phyloP scores from a whole-genome alignment of 2,113 vertebrate genomes.

The Phaethon lepturus region DNA sequence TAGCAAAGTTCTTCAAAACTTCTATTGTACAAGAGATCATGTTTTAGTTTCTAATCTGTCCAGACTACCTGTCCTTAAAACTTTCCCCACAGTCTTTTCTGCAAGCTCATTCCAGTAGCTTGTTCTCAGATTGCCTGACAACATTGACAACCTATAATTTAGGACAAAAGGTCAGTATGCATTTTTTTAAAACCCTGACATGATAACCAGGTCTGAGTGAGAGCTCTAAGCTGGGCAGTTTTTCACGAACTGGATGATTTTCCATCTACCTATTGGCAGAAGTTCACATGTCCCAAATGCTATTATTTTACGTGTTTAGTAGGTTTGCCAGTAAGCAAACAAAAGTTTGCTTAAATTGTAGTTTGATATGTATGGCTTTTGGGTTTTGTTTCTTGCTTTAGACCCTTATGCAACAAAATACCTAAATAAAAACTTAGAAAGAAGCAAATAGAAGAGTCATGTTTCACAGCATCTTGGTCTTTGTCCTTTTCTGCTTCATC shows the following conservation, averaged over 20 bases:
- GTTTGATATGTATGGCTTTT: background rate
- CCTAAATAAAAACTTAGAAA: background rate
- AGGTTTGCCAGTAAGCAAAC: background rate
- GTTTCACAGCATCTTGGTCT: background rate
- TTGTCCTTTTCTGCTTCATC: accelerated
- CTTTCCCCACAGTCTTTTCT: background rate
- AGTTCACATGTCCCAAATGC: background rate
- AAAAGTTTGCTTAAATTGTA: background rate
- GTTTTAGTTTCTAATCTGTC: background rate
- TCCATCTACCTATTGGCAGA: background rate
- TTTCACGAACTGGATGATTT: background rate
- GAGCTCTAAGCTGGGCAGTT: background rate
- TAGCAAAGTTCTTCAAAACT: background rate
- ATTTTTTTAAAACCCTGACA: background rate
- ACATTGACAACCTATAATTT: background rate
- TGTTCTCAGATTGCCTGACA: background rate
- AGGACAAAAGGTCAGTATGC: background rate
- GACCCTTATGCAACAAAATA: background rate
- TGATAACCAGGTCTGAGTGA: background rate
- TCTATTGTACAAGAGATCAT: background rate
- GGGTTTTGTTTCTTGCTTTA: background rate
- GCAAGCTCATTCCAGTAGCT: background rate
- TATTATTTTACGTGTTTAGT: background rate
- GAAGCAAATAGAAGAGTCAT: background rate
- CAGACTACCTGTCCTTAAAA: background rate